These are phyloP conservation scores for Tubulanus polymorphus DNA, from an alignment of 2,888 invertebrate species.

Conservation along the genomic window DNA sequence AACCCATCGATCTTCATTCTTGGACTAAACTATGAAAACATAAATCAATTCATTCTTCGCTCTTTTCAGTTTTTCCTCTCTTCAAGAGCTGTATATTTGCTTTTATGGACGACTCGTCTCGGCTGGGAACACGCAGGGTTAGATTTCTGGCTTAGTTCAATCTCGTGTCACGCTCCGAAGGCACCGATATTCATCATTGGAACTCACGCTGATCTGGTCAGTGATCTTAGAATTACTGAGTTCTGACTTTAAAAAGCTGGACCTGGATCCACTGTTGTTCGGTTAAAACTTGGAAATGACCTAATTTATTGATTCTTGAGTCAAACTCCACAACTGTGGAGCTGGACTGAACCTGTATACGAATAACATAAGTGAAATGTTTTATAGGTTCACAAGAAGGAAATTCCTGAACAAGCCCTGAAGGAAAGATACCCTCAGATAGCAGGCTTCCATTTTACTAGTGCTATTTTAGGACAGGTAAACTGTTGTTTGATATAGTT, in stretches of 20 bases:
- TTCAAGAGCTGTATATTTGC: slow-evolving; percentile 43
- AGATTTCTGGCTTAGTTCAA: slow-evolving; percentile 49
- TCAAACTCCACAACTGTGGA: too few relatives aligned
- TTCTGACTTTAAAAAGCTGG: too few relatives aligned
- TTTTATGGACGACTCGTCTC: slow-evolving; percentile 46
- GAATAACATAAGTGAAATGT: too few relatives aligned
- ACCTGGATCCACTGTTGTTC: too few relatives aligned
- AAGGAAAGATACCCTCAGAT: slow-evolving; percentile 20
- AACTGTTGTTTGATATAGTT: not conserved
- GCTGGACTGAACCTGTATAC: too few relatives aligned
- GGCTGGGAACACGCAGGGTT: slow-evolving; percentile 50
- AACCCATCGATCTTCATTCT: not conserved
- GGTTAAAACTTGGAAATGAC: too few relatives aligned
- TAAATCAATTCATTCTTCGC: too few relatives aligned
- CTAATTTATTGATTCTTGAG: too few relatives aligned
- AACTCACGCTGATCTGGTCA: slow-evolving; percentile 46
- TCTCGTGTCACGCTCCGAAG: slow-evolving; percentile 46
- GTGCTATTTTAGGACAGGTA: slow-evolving; percentile 20
- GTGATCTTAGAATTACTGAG: too few relatives aligned
- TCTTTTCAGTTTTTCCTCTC: slow-evolving; percentile 45
- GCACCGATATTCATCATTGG: slow-evolving; percentile 47
- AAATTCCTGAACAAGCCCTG: slow-evolving; percentile 12
- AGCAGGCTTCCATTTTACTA: slow-evolving; percentile 16
- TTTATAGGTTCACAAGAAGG: slow-evolving; percentile 8
- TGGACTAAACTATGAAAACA: too few relatives aligned